Base-by-base conservation (phyloP, 2,888 invertebrate species). In the Nomada lathburiana region DNA sequence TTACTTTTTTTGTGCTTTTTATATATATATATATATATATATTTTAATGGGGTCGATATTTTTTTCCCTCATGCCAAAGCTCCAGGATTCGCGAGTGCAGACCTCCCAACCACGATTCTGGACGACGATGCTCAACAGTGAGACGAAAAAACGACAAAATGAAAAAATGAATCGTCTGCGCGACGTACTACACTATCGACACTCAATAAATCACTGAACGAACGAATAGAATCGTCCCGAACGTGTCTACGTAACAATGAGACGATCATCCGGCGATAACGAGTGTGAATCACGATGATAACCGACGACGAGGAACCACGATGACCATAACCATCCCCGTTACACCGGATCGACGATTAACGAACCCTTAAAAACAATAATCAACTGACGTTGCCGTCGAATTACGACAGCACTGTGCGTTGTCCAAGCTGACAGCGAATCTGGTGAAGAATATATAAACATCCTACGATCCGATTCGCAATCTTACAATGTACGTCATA, bases 321-420 rank as follows among this genome's bases (percentile, higher is more conserved):
- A 29, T 29, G 20, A 62, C 44, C 9, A 65, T 11, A 11, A 16
- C 3, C 26, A 16, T 26, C 10, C 20, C 3, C 18, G 26, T n/a
- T 16, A 64, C 72, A 50, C 47, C 5, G n/a, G 20, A 67, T 47
- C 36, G 53, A 74, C 36, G 52, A 69, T 68, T 36, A 20, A 60
- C 50, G 63, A 36, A 55, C 47, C n/a, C 26, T 13, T 18, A 16
- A 36, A 36, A 71, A 72, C 55, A 16, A 76, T 63, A 63, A 55
- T 44, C 70, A n/a, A 44, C 36, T 7, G 7, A 36, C 36, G 36
- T 36, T 1, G 69, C 44, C 29, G 53, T 53, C 67, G 7, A 29
- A 9, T 16, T 18, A 9, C 10, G 26, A 26, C 78, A 71, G 78
- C 71, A 69, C 82, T 86, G 86, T 87, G 87, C 86, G 87, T 87